phyloP scores from a whole-genome alignment of 2,797 vertebrate genomes.

The Rhadinocentrus ornatus region DNA sequence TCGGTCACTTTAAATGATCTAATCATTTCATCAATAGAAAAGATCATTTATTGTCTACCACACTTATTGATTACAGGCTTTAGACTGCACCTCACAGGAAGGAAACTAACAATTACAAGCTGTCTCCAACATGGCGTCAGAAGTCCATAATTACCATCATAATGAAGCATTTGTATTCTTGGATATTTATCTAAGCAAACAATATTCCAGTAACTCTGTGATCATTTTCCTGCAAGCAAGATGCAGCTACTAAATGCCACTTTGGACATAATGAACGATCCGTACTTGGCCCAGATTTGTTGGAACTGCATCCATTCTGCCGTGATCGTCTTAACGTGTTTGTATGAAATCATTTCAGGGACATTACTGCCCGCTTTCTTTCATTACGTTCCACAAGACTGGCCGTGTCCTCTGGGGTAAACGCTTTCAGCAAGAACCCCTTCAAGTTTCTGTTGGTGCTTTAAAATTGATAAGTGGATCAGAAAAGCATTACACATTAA shows the following conservation, averaged over 20 bases:
- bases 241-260: slow-evolving; percentile 13
- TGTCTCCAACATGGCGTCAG: too few relatives aligned
- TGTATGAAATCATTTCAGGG: slow-evolving; percentile 65
- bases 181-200: too few relatives aligned
- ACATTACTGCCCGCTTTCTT: slow-evolving; percentile 65
- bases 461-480: slow-evolving; percentile 81
- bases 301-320: slow-evolving; percentile 5
- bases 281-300: slow-evolving; percentile 17
- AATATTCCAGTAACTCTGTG: neutral
- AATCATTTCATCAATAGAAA: too few relatives aligned
- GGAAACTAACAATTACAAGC: too few relatives aligned
- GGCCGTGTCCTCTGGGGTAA: slow-evolving; percentile 51
- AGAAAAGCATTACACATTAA: slow-evolving; percentile 75
- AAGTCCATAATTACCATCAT: slow-evolving; percentile 59
- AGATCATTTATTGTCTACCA: too few relatives aligned
- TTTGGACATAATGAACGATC: slow-evolving; percentile 41
- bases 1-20: too few relatives aligned
- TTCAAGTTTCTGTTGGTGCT: slow-evolving; percentile 72
- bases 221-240: slow-evolving; percentile 4
- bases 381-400: slow-evolving; percentile 60
- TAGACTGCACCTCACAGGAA: too few relatives aligned
- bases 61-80: too few relatives aligned
- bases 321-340: slow-evolving; percentile 45
- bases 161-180: too few relatives aligned
- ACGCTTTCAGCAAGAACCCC: slow-evolving; percentile 46